Evolutionary conservation across 1,140 invertebrate species (phyloP).

Genomic region (Drosophila tsacasi): DNA sequence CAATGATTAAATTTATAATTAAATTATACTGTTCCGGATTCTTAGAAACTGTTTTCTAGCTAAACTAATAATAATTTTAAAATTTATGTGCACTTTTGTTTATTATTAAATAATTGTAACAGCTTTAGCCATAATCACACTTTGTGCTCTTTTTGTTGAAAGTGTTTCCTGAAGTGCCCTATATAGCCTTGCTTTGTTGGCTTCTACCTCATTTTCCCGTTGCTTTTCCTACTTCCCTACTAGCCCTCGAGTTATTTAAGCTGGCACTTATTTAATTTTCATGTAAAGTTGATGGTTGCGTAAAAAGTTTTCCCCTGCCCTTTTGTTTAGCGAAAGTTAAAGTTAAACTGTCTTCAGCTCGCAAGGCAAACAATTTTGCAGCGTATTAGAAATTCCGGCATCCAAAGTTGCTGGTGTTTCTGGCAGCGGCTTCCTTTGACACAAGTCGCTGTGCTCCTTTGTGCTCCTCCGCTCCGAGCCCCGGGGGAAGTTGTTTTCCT

Average conservation of each 20-base stretch:
- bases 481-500: not conserved
- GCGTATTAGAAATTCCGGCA: slow-evolving; percentile 41
- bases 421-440: slow-evolving; percentile 49
- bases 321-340: slow-evolving; percentile 54
- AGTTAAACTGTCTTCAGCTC: slow-evolving; percentile 53
- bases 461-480: slow-evolving; percentile 1
- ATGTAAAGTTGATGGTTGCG: slow-evolving; percentile 65
- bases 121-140: slow-evolving; percentile 1
- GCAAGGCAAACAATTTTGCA: slow-evolving; percentile 34
- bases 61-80: too few relatives aligned
- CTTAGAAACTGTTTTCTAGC: too few relatives aligned
- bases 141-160: not conserved
- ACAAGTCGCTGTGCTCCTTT: slow-evolving; percentile 30
- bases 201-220: slow-evolving; percentile 17
- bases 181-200: not conserved
- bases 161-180: not conserved
- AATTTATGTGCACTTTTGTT: not conserved
- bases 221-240: slow-evolving; percentile 8
- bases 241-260: slow-evolving; percentile 68
- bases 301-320: slow-evolving; percentile 29
- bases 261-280: slow-evolving; percentile 81
- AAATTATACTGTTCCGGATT: too few relatives aligned
- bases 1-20: too few relatives aligned
- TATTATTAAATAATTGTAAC: not conserved
- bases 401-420: slow-evolving; percentile 45